Conservation (phyloP, 2,888 invertebrate species). For the Cephus nigrinus region DNA sequence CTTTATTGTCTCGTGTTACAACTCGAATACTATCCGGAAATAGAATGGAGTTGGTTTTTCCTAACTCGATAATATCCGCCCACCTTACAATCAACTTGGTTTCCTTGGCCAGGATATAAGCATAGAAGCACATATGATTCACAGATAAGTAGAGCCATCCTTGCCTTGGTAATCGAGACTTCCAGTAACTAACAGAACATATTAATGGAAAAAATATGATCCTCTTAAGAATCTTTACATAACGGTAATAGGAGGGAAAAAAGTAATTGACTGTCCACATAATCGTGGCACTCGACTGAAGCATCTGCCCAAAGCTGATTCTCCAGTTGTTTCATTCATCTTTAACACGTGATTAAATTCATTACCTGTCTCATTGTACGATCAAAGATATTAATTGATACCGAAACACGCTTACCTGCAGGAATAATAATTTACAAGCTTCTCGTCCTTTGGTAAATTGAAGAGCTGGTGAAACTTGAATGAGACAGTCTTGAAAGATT, state of each 20-base stretch:
- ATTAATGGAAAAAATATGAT: slow-evolving; percentile 9
- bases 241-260: slow-evolving; percentile 20
- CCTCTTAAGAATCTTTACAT: slow-evolving; percentile 16
- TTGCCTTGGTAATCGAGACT: slow-evolving; percentile 92
- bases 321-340: neutral
- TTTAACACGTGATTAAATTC: neutral
- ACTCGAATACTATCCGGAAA: slow-evolving; percentile 90
- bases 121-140: slow-evolving; percentile 95
- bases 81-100: slow-evolving; percentile 89
- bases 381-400: neutral
- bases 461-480: slow-evolving; percentile 90
- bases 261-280: slow-evolving; percentile 1
- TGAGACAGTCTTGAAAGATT: slow-evolving; percentile 79
- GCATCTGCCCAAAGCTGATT: neutral
- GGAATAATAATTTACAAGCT: slow-evolving; percentile 93
- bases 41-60: slow-evolving; percentile 80
- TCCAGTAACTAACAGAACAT: slow-evolving; percentile 82
- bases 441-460: slow-evolving; percentile 92
- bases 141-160: slow-evolving; percentile 98
- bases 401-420: slow-evolving; percentile 78
- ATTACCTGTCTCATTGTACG: neutral
- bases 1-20: slow-evolving; percentile 81
- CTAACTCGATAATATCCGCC: slow-evolving; percentile 87
- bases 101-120: slow-evolving; percentile 92
- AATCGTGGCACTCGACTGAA: neutral